Evolutionary conservation across 2,888 invertebrate genomes (phyloP).

Genomic region (Myopa testacea): DNA sequence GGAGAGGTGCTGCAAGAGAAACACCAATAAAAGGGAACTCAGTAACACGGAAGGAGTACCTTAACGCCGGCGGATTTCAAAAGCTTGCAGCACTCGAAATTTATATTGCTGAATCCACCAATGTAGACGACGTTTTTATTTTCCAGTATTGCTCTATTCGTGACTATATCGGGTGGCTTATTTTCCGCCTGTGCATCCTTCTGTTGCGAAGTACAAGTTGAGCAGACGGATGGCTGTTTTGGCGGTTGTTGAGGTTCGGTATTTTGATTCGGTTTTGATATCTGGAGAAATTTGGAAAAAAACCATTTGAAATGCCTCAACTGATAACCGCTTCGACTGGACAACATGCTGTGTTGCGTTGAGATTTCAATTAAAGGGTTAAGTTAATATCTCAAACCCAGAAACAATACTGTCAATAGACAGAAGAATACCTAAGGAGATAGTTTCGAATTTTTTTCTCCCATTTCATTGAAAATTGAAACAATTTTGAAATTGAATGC

Average conservation of each 20-base stretch:
- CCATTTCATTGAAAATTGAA: too few relatives aligned
- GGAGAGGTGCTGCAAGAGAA: conserved; percentile 47
- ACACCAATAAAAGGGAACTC: neutral
- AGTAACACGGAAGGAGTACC: conserved; percentile 40
- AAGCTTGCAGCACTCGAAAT: conserved; percentile 40
- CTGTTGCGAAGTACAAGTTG: too few relatives aligned
- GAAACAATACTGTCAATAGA: neutral
- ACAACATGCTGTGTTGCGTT: neutral
- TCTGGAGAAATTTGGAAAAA: neutral
- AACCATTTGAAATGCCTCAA: neutral
- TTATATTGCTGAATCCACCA: conserved; percentile 53
- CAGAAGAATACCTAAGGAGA: neutral
- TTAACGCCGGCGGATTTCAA: conserved; percentile 43
- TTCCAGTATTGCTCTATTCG: neutral
- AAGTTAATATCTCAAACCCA: neutral
- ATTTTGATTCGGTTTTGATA: neutral
- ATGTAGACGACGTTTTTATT: conserved; percentile 49
- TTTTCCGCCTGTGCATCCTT: too few relatives aligned
- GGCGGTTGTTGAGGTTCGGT: neutral
- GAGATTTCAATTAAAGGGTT: too few relatives aligned
- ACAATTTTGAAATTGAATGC: neutral
- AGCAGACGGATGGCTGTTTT: neutral
- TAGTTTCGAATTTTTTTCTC: neutral
- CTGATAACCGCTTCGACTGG: neutral
- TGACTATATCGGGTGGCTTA: neutral